Evolutionary conservation across 2,113 vertebrate species (phyloP), one percentile per base, ranked within the genome.

Genomic region (Nipponia nippon): DNA sequence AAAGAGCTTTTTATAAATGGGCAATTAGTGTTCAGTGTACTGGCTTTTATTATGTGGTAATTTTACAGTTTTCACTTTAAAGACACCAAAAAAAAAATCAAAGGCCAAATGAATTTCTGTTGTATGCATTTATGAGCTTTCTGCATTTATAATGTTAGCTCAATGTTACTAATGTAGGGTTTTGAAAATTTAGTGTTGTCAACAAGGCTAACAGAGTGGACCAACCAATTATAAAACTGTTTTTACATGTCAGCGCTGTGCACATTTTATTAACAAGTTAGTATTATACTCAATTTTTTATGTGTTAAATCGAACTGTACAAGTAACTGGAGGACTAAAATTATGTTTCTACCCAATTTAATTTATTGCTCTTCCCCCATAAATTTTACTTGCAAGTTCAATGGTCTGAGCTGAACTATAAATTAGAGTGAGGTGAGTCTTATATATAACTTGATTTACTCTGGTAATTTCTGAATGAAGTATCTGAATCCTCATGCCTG

Each of bases 61-160:
- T 98, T 98, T 98, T 98, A 98, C 97, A 98, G 97, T 98, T 98
- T 97, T 96, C 92, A 97, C 96, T 98, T 98, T 97, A 98, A 98
- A 98, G 96, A 96, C 82, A 95, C 81, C 58, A 4, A 58, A 72
- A 90, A 97, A 90, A 96, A 97, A 94, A 96, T 96, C 94, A 94
- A 97, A 98, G 96, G 94, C 85, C 96, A 95, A 97, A 89, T 95
- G 97, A 96, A 98, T 96, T 98, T 97, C 95, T 98, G 87, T 91
- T 97, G 96, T 93, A 91, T 94, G 93, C 93, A 97, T 98, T 98
- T 98, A 97, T 97, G 97, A 98, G 97, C 96, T 98, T 98, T 97
- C 95, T 97, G 87, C 76, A 97, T 98, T 98, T 97, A 97, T 97
- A 98, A 94, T 97, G 96, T 97, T 98, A 96, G 90, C 65, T 93